Conservation (phyloP, 2,113 vertebrate species). For the Okapia johnstoni region DNA sequence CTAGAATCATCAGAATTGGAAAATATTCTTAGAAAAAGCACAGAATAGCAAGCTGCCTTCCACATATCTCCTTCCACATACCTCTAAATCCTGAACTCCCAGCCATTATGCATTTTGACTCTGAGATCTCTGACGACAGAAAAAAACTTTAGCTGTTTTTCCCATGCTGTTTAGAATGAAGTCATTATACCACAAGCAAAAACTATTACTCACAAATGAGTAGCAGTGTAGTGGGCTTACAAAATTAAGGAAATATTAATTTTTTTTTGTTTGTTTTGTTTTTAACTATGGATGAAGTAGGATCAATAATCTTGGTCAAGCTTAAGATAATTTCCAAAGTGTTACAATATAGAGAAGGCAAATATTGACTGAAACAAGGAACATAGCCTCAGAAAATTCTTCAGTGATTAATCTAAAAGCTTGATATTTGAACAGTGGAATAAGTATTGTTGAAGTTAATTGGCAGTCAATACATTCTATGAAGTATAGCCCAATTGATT, state of each 20-base stretch:
- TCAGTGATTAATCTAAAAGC: neutral
- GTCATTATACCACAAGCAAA: neutral
- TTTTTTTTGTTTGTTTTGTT: no score
- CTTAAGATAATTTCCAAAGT: conserved; percentile 15
- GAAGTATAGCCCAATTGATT: neutral
- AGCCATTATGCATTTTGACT: neutral
- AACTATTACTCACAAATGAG: neutral
- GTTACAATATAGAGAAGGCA: conserved; percentile 8
- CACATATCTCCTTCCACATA: neutral
- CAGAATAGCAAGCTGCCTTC: neutral
- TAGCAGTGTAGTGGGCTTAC: neutral
- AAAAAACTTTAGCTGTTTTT: neutral
- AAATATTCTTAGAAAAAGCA: neutral
- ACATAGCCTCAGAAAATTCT: neutral
- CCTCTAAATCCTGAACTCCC: neutral
- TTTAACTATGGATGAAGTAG: neutral
- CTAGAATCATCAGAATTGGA: neutral
- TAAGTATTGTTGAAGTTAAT: conserved; percentile 33
- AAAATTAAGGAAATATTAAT: conserved; percentile 21
- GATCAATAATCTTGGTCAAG: conserved; percentile 12
- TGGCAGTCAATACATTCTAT: neutral
- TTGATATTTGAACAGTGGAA: conserved; percentile 30
- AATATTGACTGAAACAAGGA: conserved; percentile 16
- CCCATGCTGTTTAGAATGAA: neutral
- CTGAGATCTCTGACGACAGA: neutral